Evolutionary conservation across 2,113 vertebrate genomes (phyloP).

Genomic region (Pterocles orientalis): DNA sequence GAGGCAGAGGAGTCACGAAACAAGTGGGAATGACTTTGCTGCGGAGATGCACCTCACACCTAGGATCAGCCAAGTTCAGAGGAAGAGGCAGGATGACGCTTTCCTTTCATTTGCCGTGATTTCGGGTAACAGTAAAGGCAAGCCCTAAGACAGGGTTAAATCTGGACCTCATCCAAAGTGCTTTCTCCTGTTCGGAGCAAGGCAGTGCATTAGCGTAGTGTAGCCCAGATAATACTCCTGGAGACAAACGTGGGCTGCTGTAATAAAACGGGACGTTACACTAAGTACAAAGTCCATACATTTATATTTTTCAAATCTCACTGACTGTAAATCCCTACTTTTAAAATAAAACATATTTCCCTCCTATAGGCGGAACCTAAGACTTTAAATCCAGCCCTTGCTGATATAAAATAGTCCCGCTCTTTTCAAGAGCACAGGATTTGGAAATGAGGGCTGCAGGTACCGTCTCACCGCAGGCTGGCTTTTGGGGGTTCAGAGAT

Average conservation of each 20-base stretch:
- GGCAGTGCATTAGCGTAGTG: conserved; percentile 3
- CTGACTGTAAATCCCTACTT: background rate
- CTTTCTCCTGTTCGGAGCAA: conserved; percentile 31
- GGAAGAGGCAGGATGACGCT: background rate
- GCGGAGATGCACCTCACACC: background rate
- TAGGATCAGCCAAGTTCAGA: background rate
- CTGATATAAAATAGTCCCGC: background rate
- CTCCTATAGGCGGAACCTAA: background rate
- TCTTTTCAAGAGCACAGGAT: background rate
- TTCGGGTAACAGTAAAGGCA: background rate
- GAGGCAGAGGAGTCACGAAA: background rate
- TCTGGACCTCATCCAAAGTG: conserved; percentile 50
- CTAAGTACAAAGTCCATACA: background rate
- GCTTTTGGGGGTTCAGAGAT: background rate
- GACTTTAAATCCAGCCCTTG: background rate
- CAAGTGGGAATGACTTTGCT: background rate
- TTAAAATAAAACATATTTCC: background rate
- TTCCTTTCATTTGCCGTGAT: background rate
- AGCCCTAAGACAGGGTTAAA: background rate
- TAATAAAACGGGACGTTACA: background rate
- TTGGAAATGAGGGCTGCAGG: background rate
- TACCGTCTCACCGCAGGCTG: background rate
- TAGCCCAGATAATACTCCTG: conserved; percentile 4
- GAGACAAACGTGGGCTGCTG: background rate
- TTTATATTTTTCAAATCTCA: background rate